Evolutionary conservation across 2,888 invertebrate genomes (phyloP), one percentile per base, ranked within the genome.

Genomic region (Eilema sororculum): DNA sequence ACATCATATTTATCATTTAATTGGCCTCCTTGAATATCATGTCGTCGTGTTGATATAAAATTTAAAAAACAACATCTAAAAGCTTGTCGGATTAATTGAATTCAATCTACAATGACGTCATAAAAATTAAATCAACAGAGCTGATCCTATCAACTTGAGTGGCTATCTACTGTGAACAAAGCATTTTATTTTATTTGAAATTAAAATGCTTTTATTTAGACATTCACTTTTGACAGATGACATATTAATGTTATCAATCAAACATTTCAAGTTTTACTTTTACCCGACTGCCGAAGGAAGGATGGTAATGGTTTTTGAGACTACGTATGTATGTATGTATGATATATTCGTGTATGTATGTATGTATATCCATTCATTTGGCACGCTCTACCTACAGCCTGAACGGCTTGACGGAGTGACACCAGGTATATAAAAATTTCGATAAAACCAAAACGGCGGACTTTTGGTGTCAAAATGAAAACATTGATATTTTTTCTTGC

Each of bases 131-230:
- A 58, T 58, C 24, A 25, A 58, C 24, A 12, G 25, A 25, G 25
- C 16, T 28, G 28, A 58, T 25, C 25, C 58, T 58, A 58, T 58
- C 58, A 58, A 25, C 58, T 28, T 58, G 58, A 58, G 24, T 58
- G 58, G 25, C 58, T 28, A 25, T 58, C 25, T 58, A 57, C 57
- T 46, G 10, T 28, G 25, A 28, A 28, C 24, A 57, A 52, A 52
- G 52, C n/a, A 20, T 52, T 52, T 52, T 52, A 52, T 52, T 52
- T 52, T 52, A 52, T 52, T 52, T 52, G 52, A 52, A 52, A n/a
- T 52, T 52, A n/a, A 52, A 52, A 52, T 52, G n/a, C 52, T 52
- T n/a, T 20, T 52, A 8, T 3, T 52, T 52, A 8, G n/a, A 9
- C n/a, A 52, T n/a, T 8, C n/a, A n/a, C 0, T 52, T 8, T 9